Percentiles rank a stretch among this genome's conserved stretches.
Evolutionary conservation across 2,113 vertebrate species (phyloP).

Genomic region (Delphinus delphis): DNA sequence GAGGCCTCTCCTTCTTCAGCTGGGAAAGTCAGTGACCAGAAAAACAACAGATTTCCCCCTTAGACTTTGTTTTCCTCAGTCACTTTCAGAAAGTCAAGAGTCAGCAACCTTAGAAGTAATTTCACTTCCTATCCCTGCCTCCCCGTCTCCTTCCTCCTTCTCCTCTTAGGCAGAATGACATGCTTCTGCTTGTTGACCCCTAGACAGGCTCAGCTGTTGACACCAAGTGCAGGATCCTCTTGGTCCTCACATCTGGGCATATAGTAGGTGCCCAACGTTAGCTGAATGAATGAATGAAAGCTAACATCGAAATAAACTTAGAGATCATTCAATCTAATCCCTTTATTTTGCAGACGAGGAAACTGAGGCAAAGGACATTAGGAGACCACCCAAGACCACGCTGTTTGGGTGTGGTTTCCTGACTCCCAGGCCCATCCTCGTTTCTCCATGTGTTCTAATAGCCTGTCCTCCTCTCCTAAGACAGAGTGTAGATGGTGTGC

Average conservation of each 20-base stretch:
- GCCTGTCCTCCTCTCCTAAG: background rate
- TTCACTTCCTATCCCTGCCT: background rate
- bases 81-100: background rate
- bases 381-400: background rate
- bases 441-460: background rate
- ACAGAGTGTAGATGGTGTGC: fast-evolving
- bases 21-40: background rate
- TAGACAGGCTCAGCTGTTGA: background rate
- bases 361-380: background rate
- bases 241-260: background rate
- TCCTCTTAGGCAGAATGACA: background rate
- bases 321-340: background rate
- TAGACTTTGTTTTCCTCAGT: background rate
- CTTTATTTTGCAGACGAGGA: background rate
- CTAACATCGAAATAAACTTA: background rate
- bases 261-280: background rate
- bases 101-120: background rate
- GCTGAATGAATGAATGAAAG: background rate
- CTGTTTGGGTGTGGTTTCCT: background rate
- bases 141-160: background rate
- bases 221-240: background rate
- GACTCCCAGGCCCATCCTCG: background rate
- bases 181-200: background rate
- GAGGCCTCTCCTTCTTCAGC: background rate
- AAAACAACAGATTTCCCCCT: background rate